Percentiles rank a stretch among this genome's conserved stretches.
These are phyloP conservation scores for Chymomyza fuscimana DNA, from an alignment of 2,888 invertebrate genomes.

Conservation along the genomic window DNA sequence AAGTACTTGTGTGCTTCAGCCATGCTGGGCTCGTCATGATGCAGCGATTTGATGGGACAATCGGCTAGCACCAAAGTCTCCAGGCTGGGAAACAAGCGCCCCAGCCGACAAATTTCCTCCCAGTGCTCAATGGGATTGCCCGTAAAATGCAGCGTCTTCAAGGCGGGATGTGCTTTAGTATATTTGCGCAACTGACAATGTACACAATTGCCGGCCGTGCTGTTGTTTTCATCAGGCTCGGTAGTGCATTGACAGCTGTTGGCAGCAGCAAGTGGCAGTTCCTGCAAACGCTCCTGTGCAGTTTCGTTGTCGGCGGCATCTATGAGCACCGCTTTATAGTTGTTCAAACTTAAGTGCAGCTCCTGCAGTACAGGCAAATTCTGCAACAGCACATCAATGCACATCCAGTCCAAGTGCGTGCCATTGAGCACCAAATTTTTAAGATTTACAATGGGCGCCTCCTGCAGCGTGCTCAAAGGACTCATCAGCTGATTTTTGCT, in stretches of 20 bases:
- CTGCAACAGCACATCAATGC: conserved; percentile 87
- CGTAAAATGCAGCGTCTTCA: conserved; percentile 92
- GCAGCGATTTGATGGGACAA: conserved; percentile 85
- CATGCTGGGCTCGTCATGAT: conserved; percentile 80
- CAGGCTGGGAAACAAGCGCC: conserved; percentile 91
- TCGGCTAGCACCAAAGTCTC: conserved; percentile 92
- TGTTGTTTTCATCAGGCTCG: not conserved
- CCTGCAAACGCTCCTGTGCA: conserved; percentile 27
- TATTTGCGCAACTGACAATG: conserved; percentile 46
- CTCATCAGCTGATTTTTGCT: conserved; percentile 92
- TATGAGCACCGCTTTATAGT: conserved; percentile 88
- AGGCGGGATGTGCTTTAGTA: conserved; percentile 82
- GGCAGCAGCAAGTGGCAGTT: conserved; percentile 33
- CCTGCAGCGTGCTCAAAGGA: conserved; percentile 81
- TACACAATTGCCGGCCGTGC: conserved; percentile 21
- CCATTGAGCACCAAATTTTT: conserved; percentile 92
- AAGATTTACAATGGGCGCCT: conserved; percentile 81
- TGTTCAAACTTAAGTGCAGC: conserved; percentile 94
- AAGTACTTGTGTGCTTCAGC: conserved; percentile 77
- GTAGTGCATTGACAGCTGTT: conserved; percentile 12
- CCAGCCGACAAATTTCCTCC: conserved; percentile 91
- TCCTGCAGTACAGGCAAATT: conserved; percentile 91
- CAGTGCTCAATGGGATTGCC: conserved; percentile 92
- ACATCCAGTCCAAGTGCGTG: conserved; percentile 92
- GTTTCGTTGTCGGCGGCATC: conserved; percentile 77